Percentiles rank a stretch among this genome's conserved stretches.
These are phyloP conservation scores for Novumbra hubbsi DNA, from an alignment of 2,797 vertebrate species.

Conservation along the genomic window DNA sequence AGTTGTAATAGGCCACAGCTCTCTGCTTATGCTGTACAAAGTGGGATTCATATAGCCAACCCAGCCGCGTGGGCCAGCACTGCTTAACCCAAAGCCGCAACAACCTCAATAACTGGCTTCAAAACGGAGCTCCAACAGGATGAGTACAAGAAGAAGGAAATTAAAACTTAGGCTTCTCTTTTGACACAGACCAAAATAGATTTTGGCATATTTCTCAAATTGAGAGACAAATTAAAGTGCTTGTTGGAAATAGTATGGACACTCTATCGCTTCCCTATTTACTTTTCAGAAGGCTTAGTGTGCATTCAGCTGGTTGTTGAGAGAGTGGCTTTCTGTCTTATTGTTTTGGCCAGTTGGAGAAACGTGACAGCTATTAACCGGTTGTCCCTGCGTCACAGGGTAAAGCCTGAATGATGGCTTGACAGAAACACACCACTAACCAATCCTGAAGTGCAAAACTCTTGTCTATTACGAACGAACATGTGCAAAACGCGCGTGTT, in stretches of 20 bases:
- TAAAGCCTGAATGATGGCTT: neutral
- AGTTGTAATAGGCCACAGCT: slow-evolving; percentile 25
- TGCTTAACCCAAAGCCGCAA: slow-evolving; percentile 69
- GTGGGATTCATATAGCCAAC: slow-evolving; percentile 53
- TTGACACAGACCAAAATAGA: slow-evolving; percentile 36
- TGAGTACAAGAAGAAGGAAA: slow-evolving; percentile 35
- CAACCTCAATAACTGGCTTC: slow-evolving; percentile 43
- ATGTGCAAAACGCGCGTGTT: neutral
- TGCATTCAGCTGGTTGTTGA: slow-evolving; percentile 13
- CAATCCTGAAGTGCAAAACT: neutral
- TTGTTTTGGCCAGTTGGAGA: slow-evolving; percentile 20
- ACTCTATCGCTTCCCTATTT: neutral
- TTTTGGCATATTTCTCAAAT: slow-evolving; percentile 28
- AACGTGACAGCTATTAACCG: slow-evolving; percentile 24
- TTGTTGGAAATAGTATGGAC: slow-evolving; percentile 14
- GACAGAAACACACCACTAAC: neutral
- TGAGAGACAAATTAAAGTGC: slow-evolving; percentile 32
- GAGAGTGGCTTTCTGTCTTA: slow-evolving; percentile 32
- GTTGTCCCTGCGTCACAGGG: slow-evolving; percentile 46
- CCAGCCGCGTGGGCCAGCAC: slow-evolving; percentile 30
- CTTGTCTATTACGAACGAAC: neutral
- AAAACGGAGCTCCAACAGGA: slow-evolving; percentile 35
- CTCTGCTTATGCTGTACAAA: slow-evolving; percentile 39
- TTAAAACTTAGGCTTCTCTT: slow-evolving; percentile 35
- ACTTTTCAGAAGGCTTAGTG: neutral